Percentiles rank a stretch among this genome's conserved stretches.
These are phyloP conservation scores for Larimichthys crocea DNA, from an alignment of 2,113 vertebrate species.

Conservation along the genomic window DNA sequence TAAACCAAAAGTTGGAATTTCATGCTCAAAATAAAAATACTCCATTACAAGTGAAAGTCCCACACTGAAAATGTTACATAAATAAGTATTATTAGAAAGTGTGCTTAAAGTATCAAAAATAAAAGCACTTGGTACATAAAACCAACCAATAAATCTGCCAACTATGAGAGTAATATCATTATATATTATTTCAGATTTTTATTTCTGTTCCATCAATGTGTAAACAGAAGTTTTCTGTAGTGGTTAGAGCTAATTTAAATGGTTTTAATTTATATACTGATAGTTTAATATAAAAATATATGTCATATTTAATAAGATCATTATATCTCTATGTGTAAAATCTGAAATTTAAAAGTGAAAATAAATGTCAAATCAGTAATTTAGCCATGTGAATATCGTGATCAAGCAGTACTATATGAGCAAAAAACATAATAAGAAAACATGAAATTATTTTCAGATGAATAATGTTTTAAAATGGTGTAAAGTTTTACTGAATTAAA, in stretches of 20 bases:
- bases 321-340: not conserved
- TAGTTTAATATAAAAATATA: no score
- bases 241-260: no score
- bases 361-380: no score
- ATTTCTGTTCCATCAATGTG: no score
- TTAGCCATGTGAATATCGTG: not conserved
- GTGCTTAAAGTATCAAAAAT: no score
- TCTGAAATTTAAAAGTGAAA: not conserved
- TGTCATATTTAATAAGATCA: not conserved
- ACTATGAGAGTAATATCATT: no score
- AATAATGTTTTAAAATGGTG: not conserved
- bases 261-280: no score
- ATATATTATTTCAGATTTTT: no score
- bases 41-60: not conserved
- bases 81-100: not conserved
- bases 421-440: not conserved
- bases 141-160: no score
- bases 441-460: not conserved
- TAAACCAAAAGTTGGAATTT: not conserved
- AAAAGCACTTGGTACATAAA: no score
- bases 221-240: no score
- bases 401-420: not conserved
- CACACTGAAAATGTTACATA: not conserved
- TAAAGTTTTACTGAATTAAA: not conserved
- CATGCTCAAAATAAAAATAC: not conserved